Evolutionary conservation across 2,113 vertebrate species (phyloP), one percentile per base, ranked within the genome.

Genomic region (Chaetodon trifascialis): DNA sequence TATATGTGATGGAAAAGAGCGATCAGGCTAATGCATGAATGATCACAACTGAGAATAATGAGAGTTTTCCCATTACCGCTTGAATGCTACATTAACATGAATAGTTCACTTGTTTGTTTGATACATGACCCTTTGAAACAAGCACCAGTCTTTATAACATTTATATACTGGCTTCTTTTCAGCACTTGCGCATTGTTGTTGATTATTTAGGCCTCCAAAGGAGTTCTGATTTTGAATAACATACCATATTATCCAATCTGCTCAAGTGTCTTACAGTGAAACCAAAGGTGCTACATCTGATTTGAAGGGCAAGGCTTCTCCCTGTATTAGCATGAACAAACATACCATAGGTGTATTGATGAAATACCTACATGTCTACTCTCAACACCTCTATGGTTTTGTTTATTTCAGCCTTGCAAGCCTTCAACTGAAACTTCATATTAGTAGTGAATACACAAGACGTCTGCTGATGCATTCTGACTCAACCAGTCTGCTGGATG

Each of bases 331-430:
- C 65, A n/a, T 59, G 16, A 54, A 52, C 17, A 59, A 71, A 19
- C 63, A 58, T 9, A n/a, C 16, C n/a, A 11, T 30, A n/a, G 8
- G 56, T 40, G 25, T 67, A 67, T 56, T 68, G 63, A 68, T 76
- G 25, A 81, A 73, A 74, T 47, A 73, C 49, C 59, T 81, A 64
- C 82, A 82, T 78, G 86, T 73, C 64, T 84, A 58, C 63, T 72
- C 60, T 86, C 56, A 47, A 15, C 75, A 73, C 16, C 21, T 54
- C 44, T n/a, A 5, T 23, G 17, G 11, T 82, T 69, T 86, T 65
- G 70, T 72, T 76, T 59, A 82, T 86, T 86, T 51, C 69, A 40
- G 14, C n/a, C 40, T 21, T 46, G 17, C 68, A 12, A 49, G 69
- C 40, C 54, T 59, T 62, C 38, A 15, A 42, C 34, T 25, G 67